Conservation (phyloP, 2,888 invertebrate genomes). For the Temnothorax unifasciatus region DNA sequence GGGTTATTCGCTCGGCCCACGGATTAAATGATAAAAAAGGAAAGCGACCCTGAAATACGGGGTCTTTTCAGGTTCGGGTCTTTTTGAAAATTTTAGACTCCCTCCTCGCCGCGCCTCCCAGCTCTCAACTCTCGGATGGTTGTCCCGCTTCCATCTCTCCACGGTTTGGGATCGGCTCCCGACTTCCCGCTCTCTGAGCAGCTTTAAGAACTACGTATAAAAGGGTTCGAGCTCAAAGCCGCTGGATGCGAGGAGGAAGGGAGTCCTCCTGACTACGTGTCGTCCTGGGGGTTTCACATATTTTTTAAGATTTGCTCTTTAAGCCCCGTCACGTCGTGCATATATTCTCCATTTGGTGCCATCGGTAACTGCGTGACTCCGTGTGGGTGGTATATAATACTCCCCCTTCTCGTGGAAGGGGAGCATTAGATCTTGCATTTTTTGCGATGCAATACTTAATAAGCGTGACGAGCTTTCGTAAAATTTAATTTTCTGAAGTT, state of each 20-base stretch:
- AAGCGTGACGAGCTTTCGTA: background rate
- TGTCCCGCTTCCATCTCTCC: slow-evolving; percentile 66
- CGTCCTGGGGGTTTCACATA: slow-evolving; percentile 83
- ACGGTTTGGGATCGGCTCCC: slow-evolving; percentile 65
- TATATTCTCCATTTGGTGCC: slow-evolving; percentile 53
- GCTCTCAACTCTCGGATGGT: slow-evolving; percentile 59
- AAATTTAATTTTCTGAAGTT: background rate
- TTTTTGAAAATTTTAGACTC: slow-evolving; percentile 86
- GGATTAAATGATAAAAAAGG: slow-evolving; percentile 86
- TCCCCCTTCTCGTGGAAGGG: background rate
- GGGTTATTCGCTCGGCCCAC: slow-evolving; percentile 84
- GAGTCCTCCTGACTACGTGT: slow-evolving; percentile 62
- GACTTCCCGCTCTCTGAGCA: slow-evolving; percentile 71
- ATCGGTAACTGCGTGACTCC: slow-evolving; percentile 21
- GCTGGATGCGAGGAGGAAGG: slow-evolving; percentile 58
- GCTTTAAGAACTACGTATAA: slow-evolving; percentile 85
- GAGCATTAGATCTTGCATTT: background rate
- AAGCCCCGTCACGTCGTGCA: slow-evolving; percentile 83
- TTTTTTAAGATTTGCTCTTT: slow-evolving; percentile 86
- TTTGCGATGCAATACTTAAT: background rate
- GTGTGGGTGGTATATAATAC: slow-evolving; percentile 57
- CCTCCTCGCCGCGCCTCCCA: slow-evolving; percentile 59
- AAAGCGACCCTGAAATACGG: slow-evolving; percentile 78
- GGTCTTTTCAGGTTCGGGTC: slow-evolving; percentile 84
- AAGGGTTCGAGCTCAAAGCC: slow-evolving; percentile 83